Percentiles rank a stretch among this genome's conserved stretches.
These are phyloP conservation scores for Orthosia incerta DNA, from an alignment of 2,888 invertebrate species.

Conservation along the genomic window DNA sequence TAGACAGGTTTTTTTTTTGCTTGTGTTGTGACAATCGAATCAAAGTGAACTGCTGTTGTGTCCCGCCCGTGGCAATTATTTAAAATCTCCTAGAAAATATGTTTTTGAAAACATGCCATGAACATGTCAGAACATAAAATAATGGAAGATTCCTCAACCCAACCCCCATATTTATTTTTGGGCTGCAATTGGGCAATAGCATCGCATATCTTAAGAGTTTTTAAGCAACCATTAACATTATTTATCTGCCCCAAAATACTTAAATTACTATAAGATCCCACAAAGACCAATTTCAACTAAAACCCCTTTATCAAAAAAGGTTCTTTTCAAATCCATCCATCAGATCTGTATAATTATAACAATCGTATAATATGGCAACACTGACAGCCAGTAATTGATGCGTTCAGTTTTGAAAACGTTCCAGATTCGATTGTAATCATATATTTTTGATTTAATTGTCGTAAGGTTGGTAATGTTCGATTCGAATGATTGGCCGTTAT, in stretches of 20 bases:
- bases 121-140: background rate
- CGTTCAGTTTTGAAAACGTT: conserved; percentile 62
- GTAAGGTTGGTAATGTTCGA: conserved; percentile 52
- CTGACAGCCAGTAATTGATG: conserved; percentile 65
- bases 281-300: conserved; percentile 52
- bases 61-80: too few relatives aligned
- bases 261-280: conserved; percentile 31
- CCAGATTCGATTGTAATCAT: conserved; percentile 54
- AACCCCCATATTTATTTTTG: conserved; percentile 32
- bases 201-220: conserved; percentile 20
- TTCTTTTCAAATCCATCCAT: conserved; percentile 64
- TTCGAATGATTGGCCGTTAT: conserved; percentile 53
- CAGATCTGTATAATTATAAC: conserved; percentile 66
- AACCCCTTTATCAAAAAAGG: conserved; percentile 64
- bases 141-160: conserved; percentile 2
- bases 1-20: background rate
- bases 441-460: conserved; percentile 59
- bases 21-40: background rate
- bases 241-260: conserved; percentile 24
- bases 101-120: background rate
- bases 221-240: conserved; percentile 38
- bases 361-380: conserved; percentile 65
- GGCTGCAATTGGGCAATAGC: conserved; percentile 17
- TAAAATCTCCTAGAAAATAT: background rate
- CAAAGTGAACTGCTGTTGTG: background rate